Evolutionary conservation across 1,140 invertebrate species (phyloP), one percentile per base, ranked within the genome.

Genomic region (Gryon sp.): DNA sequence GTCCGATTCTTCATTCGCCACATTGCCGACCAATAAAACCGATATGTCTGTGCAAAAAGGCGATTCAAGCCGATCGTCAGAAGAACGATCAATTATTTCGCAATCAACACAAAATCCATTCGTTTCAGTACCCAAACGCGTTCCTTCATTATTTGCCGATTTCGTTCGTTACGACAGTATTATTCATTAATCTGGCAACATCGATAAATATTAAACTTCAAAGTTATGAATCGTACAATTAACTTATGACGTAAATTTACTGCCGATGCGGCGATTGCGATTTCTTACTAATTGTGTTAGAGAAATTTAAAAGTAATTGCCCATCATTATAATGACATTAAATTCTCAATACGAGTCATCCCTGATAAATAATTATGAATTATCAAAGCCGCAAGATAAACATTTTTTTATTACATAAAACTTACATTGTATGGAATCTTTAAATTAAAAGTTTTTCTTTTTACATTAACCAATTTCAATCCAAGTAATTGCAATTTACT

Each of bases 301-400:
- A 50, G 12, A 59, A 57, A 59, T 52, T 41, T 79, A 70, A 79
- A 76, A 79, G 63, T 62, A 80, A 84, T 82, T 59, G 57, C 46
- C 59, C 15, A 14, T 77, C 75, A 84, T 84, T 85, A 83, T 77
- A 83, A 84, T 41, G 75, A 79, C 84, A 84, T 83, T 80, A 83
- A 55, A 32, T 45, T 36, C 26, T 9, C 19, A 28, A 34, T 20
- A 46, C 30, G 30, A 68, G 48, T 38, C 48, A 11, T 38, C 22
- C 20, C 40, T n/a, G n/a, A n/a, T n/a, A n/a, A n/a, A n/a, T n/a
- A n/a, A n/a, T n/a, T n/a, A n/a, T n/a, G n/a, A n/a, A n/a, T n/a
- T n/a, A n/a, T n/a, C n/a, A n/a, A n/a, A n/a, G n/a, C n/a, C n/a
- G n/a, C n/a, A n/a, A n/a, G n/a, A n/a, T n/a, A n/a, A n/a, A n/a